Base-by-base conservation (phyloP, 2,797 vertebrate genomes). In the Cetoscarus ocellatus region DNA sequence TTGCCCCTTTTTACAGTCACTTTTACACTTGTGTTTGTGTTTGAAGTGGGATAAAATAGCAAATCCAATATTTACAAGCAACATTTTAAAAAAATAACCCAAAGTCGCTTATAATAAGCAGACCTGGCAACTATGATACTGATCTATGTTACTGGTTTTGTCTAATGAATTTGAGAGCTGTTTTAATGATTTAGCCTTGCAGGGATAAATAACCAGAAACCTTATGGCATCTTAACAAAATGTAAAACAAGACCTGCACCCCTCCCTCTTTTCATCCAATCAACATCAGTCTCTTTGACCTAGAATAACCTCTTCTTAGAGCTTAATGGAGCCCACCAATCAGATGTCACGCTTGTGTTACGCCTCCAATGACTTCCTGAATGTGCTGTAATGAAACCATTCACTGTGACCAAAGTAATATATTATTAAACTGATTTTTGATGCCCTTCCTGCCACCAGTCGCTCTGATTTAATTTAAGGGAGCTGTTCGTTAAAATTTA, bases 241-340 rank as follows among this genome's bases (percentile, higher is more conserved):
- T 39, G 3, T 55, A 68, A 17, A 75, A 85, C 19, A 0, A 0
- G 77, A 86, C 36, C 73, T 50, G 51, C 12, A 51, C 70, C 75
- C 50, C 91, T 70, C 92, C 87, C 80, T 8, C 36, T 0, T 0
- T 10, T 11, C 50, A 17, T 52, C 93, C 92, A 94, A 93, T 94
- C 85, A 75, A 67, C 73, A 10, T 19, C n/a, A 0, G 34, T 51
- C 42, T 44, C 7, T 17, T 2, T 77, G 77, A 87, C 86, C 79
- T 70, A 12, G 0, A 69, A n/a, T 89, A 73, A 91, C 82, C 83
- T 60, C 38, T 14, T 3, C 1, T 55, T 6, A 15, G 15, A 50
- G 54, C 36, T 11, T 6, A 10, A 18, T 9, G 48, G 8, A 47
- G 12, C 61, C 34, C 19, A 27, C 92, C 86, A 93, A 90, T 90